Evolutionary conservation across 1,140 invertebrate genomes (phyloP).

Genomic region (Hypsibius dujardini): DNA sequence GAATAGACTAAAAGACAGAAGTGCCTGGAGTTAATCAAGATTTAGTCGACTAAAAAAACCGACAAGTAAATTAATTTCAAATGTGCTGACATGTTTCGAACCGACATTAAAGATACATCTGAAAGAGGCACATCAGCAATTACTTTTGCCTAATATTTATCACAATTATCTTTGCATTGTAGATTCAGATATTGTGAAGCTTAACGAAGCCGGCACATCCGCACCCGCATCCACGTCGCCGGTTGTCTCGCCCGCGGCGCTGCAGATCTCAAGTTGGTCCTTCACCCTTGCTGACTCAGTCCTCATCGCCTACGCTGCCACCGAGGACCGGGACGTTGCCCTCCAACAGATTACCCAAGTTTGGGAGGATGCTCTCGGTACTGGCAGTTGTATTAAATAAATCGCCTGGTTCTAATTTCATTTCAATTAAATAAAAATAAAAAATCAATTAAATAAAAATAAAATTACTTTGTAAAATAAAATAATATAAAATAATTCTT

Average conservation of each 20-base stretch:
- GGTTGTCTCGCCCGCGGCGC: neutral
- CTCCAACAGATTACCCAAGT: conserved; percentile 16
- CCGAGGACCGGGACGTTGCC: conserved; percentile 3
- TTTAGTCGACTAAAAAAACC: too few relatives aligned
- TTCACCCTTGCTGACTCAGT: neutral
- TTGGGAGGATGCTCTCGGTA: conserved; percentile 15
- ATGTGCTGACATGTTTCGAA: too few relatives aligned
- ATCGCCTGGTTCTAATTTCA: neutral
- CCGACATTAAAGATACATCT: too few relatives aligned
- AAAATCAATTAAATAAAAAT: too few relatives aligned
- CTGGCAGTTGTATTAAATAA: neutral
- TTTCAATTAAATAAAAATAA: too few relatives aligned
- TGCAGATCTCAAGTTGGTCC: neutral
- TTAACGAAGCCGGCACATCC: neutral
- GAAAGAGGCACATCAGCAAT: too few relatives aligned
- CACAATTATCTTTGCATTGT: neutral
- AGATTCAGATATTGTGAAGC: neutral
- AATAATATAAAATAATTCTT: neutral
- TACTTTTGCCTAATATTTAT: too few relatives aligned
- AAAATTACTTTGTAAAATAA: too few relatives aligned
- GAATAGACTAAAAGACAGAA: too few relatives aligned
- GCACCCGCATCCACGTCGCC: neutral
- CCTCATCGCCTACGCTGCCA: neutral
- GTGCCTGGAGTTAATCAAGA: too few relatives aligned
- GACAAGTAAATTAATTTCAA: too few relatives aligned